These are phyloP conservation scores for Bos taurus DNA, from an alignment of 2,113 vertebrate genomes.

Conservation along the genomic window ARS-UCD2.0 NC_037337.1:52156501-52157000, in stretches of 20 bases:
- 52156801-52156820: neutral
- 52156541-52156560: neutral
- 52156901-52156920: neutral
- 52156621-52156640: neutral
- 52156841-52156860: neutral
- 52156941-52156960: neutral
- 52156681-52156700: neutral
- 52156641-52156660: neutral
- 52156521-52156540: neutral
- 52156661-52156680: neutral
- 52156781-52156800: neutral
- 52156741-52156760: neutral
- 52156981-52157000: neutral
- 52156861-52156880: neutral
- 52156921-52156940: neutral
- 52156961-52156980: neutral
- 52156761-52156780: neutral
- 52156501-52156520: neutral
- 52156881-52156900: neutral
- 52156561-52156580: neutral
- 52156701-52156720: neutral
- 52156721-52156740: neutral
- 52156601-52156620: neutral
- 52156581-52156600: neutral
- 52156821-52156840: neutral